A percentile compares a stretch with the other conserved stretches of the same genome.
These are phyloP conservation scores for Palloptera scutellata DNA, from an alignment of 2,888 invertebrate species.

Conservation along the genomic window DNA sequence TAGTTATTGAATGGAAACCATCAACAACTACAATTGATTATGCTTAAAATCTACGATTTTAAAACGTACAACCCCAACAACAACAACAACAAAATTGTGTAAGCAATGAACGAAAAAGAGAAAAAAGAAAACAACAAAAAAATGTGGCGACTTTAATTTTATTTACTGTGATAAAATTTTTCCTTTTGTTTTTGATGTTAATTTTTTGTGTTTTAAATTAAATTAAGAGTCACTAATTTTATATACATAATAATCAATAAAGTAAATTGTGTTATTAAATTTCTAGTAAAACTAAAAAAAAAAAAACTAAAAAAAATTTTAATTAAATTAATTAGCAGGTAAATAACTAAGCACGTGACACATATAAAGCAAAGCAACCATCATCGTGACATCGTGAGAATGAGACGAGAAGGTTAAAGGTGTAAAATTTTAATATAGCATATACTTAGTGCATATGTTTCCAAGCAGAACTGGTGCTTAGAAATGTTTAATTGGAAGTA, in stretches of 20 bases:
- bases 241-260: constrained; percentile 4
- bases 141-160: constrained; percentile 52
- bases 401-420: too few species aligned
- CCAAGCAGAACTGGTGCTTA: too few species aligned
- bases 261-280: not conserved
- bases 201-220: constrained; percentile 9
- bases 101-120: not conserved
- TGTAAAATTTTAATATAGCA: too few species aligned
- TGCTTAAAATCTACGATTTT: too few species aligned
- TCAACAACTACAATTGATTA: too few species aligned
- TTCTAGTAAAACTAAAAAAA: constrained; percentile 1
- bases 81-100: not conserved
- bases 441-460: too few species aligned
- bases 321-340: too few species aligned
- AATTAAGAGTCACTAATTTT: not conserved
- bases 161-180: constrained; percentile 60
- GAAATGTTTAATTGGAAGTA: too few species aligned
- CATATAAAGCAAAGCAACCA: too few species aligned
- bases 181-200: constrained; percentile 43
- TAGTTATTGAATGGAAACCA: too few species aligned
- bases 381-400: too few species aligned
- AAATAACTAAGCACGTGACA: not conserved
- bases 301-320: too few species aligned
- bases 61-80: not conserved
- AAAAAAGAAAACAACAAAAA: not conserved